Base-by-base conservation (phyloP, 64 coral and sea anemone species). In the Cladopsammia gracilis region DNA sequence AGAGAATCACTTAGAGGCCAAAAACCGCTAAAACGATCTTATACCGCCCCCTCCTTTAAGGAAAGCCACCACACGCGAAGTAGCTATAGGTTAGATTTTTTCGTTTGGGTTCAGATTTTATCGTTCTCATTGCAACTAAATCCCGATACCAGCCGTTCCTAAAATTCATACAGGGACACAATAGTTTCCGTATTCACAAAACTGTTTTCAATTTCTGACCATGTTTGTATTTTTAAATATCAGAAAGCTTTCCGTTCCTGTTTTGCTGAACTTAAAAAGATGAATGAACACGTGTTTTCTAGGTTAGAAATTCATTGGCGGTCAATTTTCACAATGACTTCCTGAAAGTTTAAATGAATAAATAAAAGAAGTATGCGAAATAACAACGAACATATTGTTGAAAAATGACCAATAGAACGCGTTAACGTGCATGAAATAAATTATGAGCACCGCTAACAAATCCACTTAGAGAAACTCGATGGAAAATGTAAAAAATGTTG, bases 401-500 rank as follows among this genome's bases (percentile, higher is more conserved):
- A 15, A 74, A 14, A 74, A 74, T 45, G 42, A 74, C 4, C 44
- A 5, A 19, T 22, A 62, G 64, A 82, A 46, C 67, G 67, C 4
- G 5, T 23, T 4, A 73, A 73, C 7, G 9, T 15, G 1, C 12
- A 56, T 56, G 7, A 12, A 10, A 7, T 6, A 75, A 47, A 49
- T 19, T 19, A 11, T 20, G 16, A 15, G 10, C 59, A 19, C 16
- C 19, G 2, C 20, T 47, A 83, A 64, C 6, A 12, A 12, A 83
- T 19, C 59, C 58, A 64, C 79, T 47, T 64, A 26, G 53, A 80
- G 18, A 80, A 47, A 46, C 15, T 48, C 24, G 58, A 64, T 64
- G 19, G 79, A 83, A 83, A 83, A 64, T 83, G 79, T 34, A 15
- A 83, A 64, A 83, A 46, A 83, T 83, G 54, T n/a, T 46, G 18